Evolutionary conservation across 2,113 vertebrate species (phyloP), one percentile per base, ranked within the genome.

Genomic region (Jacana jacana): DNA sequence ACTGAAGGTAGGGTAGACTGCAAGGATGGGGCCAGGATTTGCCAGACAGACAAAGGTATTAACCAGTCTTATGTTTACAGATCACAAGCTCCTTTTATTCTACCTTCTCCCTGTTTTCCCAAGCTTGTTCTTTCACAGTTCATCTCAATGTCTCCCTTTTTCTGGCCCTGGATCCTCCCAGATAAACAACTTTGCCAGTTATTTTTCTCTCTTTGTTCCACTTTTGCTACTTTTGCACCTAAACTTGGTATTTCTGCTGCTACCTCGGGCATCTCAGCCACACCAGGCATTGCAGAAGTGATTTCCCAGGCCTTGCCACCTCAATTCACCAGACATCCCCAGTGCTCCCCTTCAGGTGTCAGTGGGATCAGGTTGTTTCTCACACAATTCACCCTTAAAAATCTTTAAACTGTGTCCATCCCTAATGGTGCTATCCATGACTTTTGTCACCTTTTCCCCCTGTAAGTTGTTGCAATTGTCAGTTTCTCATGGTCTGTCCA

Each of bases 121-220:
- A 77, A 31, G 11, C 9, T 85, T 61, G 13, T 19, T 58, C 22
- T 85, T 85, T 91, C 42, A 15, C 28, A 68, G 28, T 6, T 6
- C 8, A 23, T 15, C 11, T 88, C 16, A 1, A 11, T n/a, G 17
- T 52, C 4, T 81, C 20, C 28, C 22, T 68, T 87, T 78, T 64
- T 37, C 40, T 77, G 28, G 13, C 10, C 25, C 24, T 11, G 4
- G 57, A 19, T 46, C 33, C 33, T 57, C 22, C 13, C 37, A 91
- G 39, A 77, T 31, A 69, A 91, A 61, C 25, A 72, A 39, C 0
- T 0, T 15, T 9, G 0, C 5, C n/a, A 25, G 14, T 18, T 73
- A 44, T 5, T 77, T 87, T 78, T 70, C 12, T 31, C 8, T 35
- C 27, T 73, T 0, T 0, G 16, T 91, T 37, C 4, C 22, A 25